Percentiles rank a stretch among this genome's conserved stretches.
Evolutionary conservation across 2,113 vertebrate genomes (phyloP).

Genomic region (Epinephelus fuscoguttatus): DNA sequence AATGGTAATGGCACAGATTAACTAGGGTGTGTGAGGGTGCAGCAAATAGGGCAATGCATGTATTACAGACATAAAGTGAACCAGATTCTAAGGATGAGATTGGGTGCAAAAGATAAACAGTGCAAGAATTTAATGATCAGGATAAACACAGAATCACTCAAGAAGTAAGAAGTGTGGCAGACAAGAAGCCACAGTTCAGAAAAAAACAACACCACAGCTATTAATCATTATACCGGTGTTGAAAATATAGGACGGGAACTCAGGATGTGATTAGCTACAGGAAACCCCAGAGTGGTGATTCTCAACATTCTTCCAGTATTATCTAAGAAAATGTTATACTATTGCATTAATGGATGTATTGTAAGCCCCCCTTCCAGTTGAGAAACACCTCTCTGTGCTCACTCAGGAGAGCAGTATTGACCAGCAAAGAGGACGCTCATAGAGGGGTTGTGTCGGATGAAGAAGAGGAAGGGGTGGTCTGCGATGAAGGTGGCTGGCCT

Average conservation of each 20-base stretch:
- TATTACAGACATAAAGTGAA: conserved; percentile 7
- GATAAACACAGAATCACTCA: not conserved
- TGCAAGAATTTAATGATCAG: not conserved
- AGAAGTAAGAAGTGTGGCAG: not conserved
- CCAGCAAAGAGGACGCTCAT: conserved; percentile 88
- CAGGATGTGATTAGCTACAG: conserved; percentile 3
- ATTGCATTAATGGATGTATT: not conserved
- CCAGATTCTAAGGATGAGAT: not conserved
- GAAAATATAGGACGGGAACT: not conserved
- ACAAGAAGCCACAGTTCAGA: not conserved
- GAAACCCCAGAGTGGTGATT: not conserved
- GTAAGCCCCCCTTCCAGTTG: conserved; percentile 2
- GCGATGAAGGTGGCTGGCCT: conserved; percentile 81
- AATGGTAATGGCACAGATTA: not conserved
- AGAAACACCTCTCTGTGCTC: conserved; percentile 24
- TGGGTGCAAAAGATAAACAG: conserved; percentile 7
- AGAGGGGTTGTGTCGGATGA: conserved; percentile 88
- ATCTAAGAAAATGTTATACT: not conserved
- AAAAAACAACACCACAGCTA: not conserved
- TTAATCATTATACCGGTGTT: not conserved
- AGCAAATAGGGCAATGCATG: conserved; percentile 26
- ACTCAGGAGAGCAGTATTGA: conserved; percentile 85
- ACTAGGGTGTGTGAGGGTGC: conserved; percentile 7
- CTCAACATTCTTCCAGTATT: not conserved
- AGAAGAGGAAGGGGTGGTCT: conserved; percentile 94